Percentiles rank a stretch among this genome's conserved stretches.
Evolutionary conservation across 1,140 invertebrate species (phyloP).

Genomic region (Sinonovacula constricta): DNA sequence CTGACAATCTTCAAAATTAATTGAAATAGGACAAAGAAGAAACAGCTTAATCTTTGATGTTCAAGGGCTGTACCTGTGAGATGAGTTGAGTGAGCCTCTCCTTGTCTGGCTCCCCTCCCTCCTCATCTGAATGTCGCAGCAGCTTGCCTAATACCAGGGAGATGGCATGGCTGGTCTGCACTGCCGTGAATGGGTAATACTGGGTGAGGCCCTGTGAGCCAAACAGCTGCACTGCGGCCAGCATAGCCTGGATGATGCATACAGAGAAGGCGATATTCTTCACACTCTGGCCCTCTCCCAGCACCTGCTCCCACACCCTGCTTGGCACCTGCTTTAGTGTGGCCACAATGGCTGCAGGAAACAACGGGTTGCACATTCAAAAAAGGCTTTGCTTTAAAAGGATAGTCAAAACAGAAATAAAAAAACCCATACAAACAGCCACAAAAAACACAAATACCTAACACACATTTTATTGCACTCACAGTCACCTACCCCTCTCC

Average conservation of each 20-base stretch:
- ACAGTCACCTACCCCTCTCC: too few relatives aligned
- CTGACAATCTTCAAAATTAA: too few relatives aligned
- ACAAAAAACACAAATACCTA: not conserved
- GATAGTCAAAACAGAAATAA: not conserved
- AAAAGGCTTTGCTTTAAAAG: not conserved
- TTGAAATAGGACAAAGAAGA: too few relatives aligned
- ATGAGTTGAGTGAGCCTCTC: conserved; percentile 63
- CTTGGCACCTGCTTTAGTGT: conserved; percentile 63
- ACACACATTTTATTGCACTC: not conserved
- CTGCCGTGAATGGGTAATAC: conserved; percentile 70
- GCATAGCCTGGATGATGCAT: conserved; percentile 68
- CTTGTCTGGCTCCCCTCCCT: conserved; percentile 58
- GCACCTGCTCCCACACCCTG: conserved; percentile 57
- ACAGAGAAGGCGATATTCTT: conserved; percentile 63
- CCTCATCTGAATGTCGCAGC: conserved; percentile 52
- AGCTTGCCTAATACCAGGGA: conserved; percentile 59
- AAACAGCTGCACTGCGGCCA: conserved; percentile 71
- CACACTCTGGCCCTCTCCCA: conserved; percentile 55
- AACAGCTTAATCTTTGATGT: too few relatives aligned
- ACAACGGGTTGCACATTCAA: not conserved
- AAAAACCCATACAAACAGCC: not conserved
- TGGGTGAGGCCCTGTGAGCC: conserved; percentile 71
- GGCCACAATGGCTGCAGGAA: conserved; percentile 71
- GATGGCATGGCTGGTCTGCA: conserved; percentile 69
- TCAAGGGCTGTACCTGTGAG: conserved; percentile 61